Percentiles rank a stretch among this genome's conserved stretches.
Evolutionary conservation across 2,888 invertebrate genomes (phyloP).

Genomic region (Chromoteleia sp.): DNA sequence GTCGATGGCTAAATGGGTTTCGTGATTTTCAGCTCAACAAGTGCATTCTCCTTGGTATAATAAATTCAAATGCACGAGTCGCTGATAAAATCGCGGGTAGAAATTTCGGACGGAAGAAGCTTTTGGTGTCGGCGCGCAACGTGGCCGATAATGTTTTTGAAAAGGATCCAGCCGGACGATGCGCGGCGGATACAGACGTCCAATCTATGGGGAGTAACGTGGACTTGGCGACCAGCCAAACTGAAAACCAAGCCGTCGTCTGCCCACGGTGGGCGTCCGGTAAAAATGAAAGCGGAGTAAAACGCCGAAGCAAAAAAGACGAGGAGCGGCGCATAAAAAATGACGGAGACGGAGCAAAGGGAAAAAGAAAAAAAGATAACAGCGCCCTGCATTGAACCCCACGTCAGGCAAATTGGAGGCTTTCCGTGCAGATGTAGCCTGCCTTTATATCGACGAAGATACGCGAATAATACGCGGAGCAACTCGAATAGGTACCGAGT

Average conservation of each 20-base stretch:
- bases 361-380: constrained; percentile 38
- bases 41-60: constrained; percentile 55
- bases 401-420: constrained; percentile 73
- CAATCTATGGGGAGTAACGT: constrained; percentile 65
- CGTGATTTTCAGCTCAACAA: constrained; percentile 49
- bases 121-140: constrained; percentile 30
- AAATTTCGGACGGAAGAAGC: constrained; percentile 30
- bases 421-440: constrained; percentile 63
- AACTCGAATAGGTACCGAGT: constrained; percentile 57
- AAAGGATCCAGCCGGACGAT: constrained; percentile 48
- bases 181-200: constrained; percentile 44
- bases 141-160: constrained; percentile 55
- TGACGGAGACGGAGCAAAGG: constrained; percentile 25
- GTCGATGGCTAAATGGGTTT: not conserved
- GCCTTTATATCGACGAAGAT: constrained; percentile 64
- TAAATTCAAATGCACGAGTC: constrained; percentile 39
- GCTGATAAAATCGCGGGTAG: constrained; percentile 46
- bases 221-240: constrained; percentile 77
- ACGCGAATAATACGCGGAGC: constrained; percentile 65
- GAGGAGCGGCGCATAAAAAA: constrained; percentile 46
- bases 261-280: constrained; percentile 74
- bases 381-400: constrained; percentile 59
- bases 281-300: constrained; percentile 78
- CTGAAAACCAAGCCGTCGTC: constrained; percentile 73
- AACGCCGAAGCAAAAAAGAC: constrained; percentile 42